These are phyloP conservation scores for Mesocricetus auratus DNA, from an alignment of 2,113 vertebrate genomes.

Conservation along the genomic window DNA sequence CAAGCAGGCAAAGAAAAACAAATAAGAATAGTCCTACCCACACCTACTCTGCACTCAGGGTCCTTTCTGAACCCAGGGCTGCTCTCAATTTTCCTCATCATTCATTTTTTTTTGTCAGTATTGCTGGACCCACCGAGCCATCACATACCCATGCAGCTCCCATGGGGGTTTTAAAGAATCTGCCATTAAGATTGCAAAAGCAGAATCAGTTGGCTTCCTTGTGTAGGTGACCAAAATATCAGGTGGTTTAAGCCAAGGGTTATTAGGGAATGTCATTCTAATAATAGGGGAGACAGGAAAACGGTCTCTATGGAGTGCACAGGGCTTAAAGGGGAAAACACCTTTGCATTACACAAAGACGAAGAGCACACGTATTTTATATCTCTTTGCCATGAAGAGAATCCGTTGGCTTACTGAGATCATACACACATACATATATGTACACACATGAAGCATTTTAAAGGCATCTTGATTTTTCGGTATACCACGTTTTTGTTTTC, in stretches of 20 bases:
- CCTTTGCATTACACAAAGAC: neutral
- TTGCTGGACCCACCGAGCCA: neutral
- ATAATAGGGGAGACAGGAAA: neutral
- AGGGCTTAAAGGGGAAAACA: neutral
- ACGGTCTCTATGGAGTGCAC: neutral
- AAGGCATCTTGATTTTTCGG: neutral
- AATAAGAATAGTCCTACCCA: neutral
- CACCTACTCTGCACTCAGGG: too few relatives aligned
- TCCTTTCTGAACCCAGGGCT: neutral
- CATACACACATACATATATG: too few relatives aligned
- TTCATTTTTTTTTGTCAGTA: neutral
- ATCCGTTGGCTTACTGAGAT: neutral
- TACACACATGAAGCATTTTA: neutral
- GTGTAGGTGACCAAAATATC: neutral
- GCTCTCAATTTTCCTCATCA: neutral
- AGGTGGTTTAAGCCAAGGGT: neutral
- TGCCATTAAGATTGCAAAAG: neutral
- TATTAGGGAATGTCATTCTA: too few relatives aligned
- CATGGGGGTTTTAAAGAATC: neutral
- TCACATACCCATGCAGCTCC: neutral
- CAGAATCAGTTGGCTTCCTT: neutral
- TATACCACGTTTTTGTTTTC: neutral
- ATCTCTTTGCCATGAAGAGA: conserved; percentile 12
- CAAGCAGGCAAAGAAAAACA: neutral
- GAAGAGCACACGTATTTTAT: neutral